Percentiles rank a stretch among this genome's conserved stretches.
Conservation (phyloP, 2,888 invertebrate genomes). For the Scaptodrosophila latifasciaeformis region DNA sequence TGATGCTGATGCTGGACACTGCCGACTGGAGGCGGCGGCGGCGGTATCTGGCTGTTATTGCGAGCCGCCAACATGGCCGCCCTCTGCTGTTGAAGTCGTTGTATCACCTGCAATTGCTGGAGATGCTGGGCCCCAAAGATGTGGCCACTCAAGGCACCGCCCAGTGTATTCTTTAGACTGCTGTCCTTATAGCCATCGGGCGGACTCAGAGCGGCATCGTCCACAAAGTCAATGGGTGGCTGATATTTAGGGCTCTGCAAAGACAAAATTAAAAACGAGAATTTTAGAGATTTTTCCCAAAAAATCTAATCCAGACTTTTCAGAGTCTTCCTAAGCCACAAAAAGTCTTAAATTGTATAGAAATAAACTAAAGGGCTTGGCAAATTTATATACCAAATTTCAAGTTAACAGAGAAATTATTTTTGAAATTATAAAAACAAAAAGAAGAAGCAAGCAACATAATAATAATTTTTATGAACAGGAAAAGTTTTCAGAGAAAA, state of each 20-base stretch:
- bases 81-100: slow-evolving; percentile 80
- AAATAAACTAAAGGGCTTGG: no score
- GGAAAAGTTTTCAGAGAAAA: no score
- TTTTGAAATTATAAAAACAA: no score
- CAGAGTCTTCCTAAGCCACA: no score
- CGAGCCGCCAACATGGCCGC: slow-evolving; percentile 76
- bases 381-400: no score
- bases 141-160: slow-evolving; percentile 79
- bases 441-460: no score
- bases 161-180: slow-evolving; percentile 80
- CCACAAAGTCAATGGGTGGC: slow-evolving; percentile 83
- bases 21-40: slow-evolving; percentile 48
- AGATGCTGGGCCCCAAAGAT: slow-evolving; percentile 81
- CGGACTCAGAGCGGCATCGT: slow-evolving; percentile 90
- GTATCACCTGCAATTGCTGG: slow-evolving; percentile 79
- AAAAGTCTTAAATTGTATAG: no score
- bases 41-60: slow-evolving; percentile 56
- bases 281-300: no score
- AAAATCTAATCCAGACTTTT: no score
- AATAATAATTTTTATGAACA: no score
- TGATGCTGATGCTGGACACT: slow-evolving; percentile 47
- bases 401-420: no score
- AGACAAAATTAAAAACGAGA: no score
- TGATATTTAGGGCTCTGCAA: slow-evolving; percentile 79
- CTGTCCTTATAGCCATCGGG: slow-evolving; percentile 94